phyloP scores from a whole-genome alignment of 2,113 vertebrate species.

The Romanogobio albipinnatus region DNA sequence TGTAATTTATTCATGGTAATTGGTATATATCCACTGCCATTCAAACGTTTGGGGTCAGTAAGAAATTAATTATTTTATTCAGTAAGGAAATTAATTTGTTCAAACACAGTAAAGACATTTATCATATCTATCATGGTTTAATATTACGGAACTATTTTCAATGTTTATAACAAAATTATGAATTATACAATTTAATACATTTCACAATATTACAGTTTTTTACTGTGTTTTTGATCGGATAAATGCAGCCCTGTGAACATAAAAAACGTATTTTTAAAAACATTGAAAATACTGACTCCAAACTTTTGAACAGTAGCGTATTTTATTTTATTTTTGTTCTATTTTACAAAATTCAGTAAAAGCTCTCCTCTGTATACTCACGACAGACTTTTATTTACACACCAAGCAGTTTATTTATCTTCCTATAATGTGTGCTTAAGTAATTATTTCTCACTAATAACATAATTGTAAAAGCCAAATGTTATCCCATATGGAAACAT shows the following conservation, averaged over 20 bases:
- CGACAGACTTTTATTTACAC: constrained; percentile 6
- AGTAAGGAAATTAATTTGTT: not conserved
- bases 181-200: not conserved
- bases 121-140: not conserved
- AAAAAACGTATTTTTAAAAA: not conserved
- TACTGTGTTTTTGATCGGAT: not conserved
- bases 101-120: not conserved
- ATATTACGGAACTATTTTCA: no score
- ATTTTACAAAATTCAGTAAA: not conserved
- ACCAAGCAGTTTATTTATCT: constrained; percentile 9
- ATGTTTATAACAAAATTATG: no score
- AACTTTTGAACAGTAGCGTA: not conserved
- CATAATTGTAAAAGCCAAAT: constrained; percentile 29
- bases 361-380: not conserved
- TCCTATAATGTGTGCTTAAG: constrained; percentile 17
- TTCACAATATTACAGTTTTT: not conserved
- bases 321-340: no score
- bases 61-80: not conserved
- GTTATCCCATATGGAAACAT: constrained; percentile 14
- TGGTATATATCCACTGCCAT: not conserved
- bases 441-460: constrained; percentile 25
- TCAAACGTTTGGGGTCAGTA: not conserved
- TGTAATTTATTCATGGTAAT: not conserved
- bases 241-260: not conserved
- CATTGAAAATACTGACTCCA: not conserved